These are phyloP conservation scores for Cranoglanis bouderius DNA, from an alignment of 2,113 vertebrate genomes.

Conservation along the genomic window DNA sequence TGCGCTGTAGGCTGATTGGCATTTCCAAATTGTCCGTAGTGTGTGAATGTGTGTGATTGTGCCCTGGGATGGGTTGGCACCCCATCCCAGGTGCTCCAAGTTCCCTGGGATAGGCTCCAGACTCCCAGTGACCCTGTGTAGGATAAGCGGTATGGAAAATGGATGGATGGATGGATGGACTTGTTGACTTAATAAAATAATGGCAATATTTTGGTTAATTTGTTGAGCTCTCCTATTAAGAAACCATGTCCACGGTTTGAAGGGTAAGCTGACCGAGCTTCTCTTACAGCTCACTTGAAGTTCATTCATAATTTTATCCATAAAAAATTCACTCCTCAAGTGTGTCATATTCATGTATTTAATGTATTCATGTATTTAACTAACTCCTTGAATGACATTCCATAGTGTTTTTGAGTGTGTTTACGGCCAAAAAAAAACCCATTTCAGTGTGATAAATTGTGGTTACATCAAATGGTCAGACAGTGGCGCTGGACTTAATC, in stretches of 20 bases:
- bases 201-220: not conserved
- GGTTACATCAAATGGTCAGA: not conserved
- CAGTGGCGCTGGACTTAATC: not conserved
- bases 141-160: too few species aligned
- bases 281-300: not conserved
- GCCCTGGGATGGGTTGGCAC: too few species aligned
- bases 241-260: not conserved
- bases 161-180: too few species aligned
- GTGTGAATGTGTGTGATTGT: too few species aligned
- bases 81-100: too few species aligned
- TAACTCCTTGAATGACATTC: not conserved
- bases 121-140: too few species aligned
- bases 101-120: too few species aligned
- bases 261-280: not conserved
- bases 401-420: too few species aligned
- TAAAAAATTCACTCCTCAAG: not conserved
- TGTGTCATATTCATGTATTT: not conserved
- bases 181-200: not conserved
- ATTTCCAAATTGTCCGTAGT: too few species aligned
- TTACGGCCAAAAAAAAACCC: not conserved
- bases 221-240: not conserved
- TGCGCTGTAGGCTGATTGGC: too few species aligned
- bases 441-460: not conserved
- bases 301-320: not conserved
- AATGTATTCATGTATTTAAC: not conserved